Evolutionary conservation across 2,888 invertebrate genomes (phyloP).

Genomic region (Athalia circularis): DNA sequence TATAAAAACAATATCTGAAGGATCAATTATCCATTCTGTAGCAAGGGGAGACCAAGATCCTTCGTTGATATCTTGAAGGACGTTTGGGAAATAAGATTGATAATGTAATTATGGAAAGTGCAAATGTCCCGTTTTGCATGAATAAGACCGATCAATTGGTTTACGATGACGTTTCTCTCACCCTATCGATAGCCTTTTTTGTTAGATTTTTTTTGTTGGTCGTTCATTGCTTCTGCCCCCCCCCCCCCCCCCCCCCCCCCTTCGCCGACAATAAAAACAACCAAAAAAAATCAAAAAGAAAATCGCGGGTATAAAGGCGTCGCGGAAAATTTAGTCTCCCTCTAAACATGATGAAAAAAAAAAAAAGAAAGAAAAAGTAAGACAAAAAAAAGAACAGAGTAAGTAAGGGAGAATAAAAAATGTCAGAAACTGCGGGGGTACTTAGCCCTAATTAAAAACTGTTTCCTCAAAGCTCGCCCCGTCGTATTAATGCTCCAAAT

Average conservation of each 20-base stretch:
- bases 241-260: no score
- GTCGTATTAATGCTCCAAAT: constrained; percentile 25
- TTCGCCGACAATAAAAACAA: no score
- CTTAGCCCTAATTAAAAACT: constrained; percentile 59
- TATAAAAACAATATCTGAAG: no score
- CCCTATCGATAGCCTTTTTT: background rate
- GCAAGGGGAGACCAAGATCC: background rate
- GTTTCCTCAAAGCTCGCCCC: constrained; percentile 53
- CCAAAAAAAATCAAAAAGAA: no score
- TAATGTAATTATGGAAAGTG: constrained; percentile 34
- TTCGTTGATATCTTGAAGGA: background rate
- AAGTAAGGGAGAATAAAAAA: background rate
- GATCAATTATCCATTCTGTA: background rate
- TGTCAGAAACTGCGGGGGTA: constrained; percentile 29
- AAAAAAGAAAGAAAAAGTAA: background rate
- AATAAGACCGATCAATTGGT: constrained; percentile 4
- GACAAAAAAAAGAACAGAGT: background rate
- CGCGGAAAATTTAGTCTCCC: no score
- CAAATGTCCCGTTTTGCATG: constrained; percentile 29
- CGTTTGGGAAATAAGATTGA: constrained; percentile 26
- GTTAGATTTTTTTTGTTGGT: no score
- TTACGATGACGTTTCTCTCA: background rate
- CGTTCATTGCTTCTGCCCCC: no score
- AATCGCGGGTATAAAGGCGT: no score
- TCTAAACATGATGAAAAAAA: no score